phyloP scores from a whole-genome alignment of 2,888 invertebrate species.

The Aphidius colemani region DNA sequence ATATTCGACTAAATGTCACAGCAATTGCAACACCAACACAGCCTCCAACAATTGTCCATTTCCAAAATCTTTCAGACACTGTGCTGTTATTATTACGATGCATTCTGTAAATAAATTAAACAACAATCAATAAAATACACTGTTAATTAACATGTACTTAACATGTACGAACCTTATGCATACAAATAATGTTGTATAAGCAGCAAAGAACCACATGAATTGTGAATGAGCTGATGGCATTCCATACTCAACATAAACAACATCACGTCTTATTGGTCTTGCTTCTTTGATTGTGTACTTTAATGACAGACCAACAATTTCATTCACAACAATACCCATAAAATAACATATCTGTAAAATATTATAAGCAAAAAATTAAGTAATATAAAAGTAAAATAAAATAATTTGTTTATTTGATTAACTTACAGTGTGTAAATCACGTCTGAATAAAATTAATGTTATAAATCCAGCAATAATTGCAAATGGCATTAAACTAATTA shows the following conservation, averaged over 20 bases:
- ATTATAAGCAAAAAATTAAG: conserved; percentile 18
- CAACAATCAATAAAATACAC: neutral
- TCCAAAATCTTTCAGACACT: conserved; percentile 76
- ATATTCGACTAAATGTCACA: conserved; percentile 76
- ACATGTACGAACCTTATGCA: conserved; percentile 70
- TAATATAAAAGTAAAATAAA: neutral
- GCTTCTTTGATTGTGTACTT: conserved; percentile 83
- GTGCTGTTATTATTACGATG: conserved; percentile 82
- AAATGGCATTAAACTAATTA: conserved; percentile 82
- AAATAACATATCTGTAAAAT: conserved; percentile 81
- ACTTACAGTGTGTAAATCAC: conserved; percentile 90
- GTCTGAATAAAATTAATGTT: conserved; percentile 82
- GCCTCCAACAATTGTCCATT: conserved; percentile 68
- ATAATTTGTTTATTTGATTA: conserved; percentile 23
- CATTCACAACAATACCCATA: conserved; percentile 77
- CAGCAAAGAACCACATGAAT: conserved; percentile 89
- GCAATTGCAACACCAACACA: conserved; percentile 66
- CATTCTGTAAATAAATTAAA: conserved; percentile 65
- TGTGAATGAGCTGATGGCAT: conserved; percentile 94
- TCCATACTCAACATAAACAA: conserved; percentile 77
- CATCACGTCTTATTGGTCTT: conserved; percentile 73
- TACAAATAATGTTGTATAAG: conserved; percentile 83
- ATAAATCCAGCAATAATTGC: conserved; percentile 82
- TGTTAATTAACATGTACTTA: neutral
- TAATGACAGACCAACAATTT: conserved; percentile 76